Evolutionary conservation across 2,888 invertebrate genomes (phyloP).

Genomic region (Crocallis elinguaria): DNA sequence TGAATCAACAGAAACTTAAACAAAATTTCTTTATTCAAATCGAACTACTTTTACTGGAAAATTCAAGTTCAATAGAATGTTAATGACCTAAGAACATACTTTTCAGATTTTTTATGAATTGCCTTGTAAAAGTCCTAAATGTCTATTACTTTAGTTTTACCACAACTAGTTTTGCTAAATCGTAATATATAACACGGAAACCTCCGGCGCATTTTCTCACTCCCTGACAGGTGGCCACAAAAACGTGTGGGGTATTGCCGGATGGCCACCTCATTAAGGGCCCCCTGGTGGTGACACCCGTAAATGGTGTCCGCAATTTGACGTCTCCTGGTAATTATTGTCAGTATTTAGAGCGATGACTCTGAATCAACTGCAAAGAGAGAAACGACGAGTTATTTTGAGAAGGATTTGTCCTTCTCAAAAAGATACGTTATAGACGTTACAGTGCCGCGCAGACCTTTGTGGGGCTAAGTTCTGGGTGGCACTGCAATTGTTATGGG

Average conservation of each 20-base stretch:
- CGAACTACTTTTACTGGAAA: too few relatives aligned
- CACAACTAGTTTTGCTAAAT: neutral
- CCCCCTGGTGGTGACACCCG: slow-evolving; percentile 27
- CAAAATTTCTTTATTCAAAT: too few relatives aligned
- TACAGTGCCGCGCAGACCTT: too few relatives aligned
- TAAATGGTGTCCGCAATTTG: slow-evolving; percentile 21
- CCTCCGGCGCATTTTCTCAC: slow-evolving; percentile 22
- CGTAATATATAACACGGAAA: slow-evolving; percentile 3
- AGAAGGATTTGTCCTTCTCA: neutral
- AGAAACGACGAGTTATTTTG: neutral
- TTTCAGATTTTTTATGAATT: too few relatives aligned
- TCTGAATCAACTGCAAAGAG: neutral
- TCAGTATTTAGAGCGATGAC: slow-evolving; percentile 8
- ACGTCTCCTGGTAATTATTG: slow-evolving; percentile 18
- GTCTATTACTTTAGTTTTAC: too few relatives aligned
- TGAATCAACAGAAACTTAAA: too few relatives aligned
- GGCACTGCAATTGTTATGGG: too few relatives aligned
- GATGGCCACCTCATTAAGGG: slow-evolving; percentile 30
- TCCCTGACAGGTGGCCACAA: slow-evolving; percentile 24
- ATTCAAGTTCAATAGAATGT: too few relatives aligned
- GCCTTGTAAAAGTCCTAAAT: too few relatives aligned
- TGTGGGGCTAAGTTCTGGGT: too few relatives aligned
- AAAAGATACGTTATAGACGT: too few relatives aligned
- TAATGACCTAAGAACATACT: too few relatives aligned
- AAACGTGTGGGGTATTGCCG: slow-evolving; percentile 30